phyloP scores from a whole-genome alignment of 2,113 vertebrate species.

The Psilopsiagon aurifrons region DNA sequence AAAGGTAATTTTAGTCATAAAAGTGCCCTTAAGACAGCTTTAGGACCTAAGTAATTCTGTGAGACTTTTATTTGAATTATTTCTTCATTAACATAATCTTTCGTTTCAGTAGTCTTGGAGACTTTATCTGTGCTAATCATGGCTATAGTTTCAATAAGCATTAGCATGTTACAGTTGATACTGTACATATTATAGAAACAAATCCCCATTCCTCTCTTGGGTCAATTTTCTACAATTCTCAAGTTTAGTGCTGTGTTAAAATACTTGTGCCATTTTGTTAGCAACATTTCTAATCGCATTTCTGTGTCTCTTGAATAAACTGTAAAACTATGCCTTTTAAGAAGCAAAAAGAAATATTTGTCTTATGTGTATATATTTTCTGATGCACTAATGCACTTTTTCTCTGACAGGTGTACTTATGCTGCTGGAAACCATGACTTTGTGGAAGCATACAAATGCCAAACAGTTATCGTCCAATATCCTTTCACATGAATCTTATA shows the following conservation, averaged over 20 bases:
- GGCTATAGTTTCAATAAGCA: neutral
- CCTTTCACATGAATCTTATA: slow-evolving; percentile 70
- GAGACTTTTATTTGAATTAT: neutral
- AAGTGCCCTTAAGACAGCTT: neutral
- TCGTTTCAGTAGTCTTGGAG: neutral
- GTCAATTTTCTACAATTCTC: neutral
- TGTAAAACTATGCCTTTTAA: neutral
- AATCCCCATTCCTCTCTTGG: neutral
- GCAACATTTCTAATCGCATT: neutral
- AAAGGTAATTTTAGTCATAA: neutral
- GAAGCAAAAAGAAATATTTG: neutral
- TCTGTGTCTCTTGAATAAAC: neutral
- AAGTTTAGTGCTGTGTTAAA: neutral
- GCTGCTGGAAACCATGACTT: slow-evolving; percentile 96
- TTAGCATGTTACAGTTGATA: neutral
- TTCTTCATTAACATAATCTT: neutral
- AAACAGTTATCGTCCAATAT: slow-evolving; percentile 98
- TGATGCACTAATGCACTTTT: neutral
- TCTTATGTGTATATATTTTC: neutral
- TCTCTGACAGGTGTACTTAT: slow-evolving; percentile 85
- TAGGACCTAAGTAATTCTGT: neutral
- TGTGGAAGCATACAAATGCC: slow-evolving; percentile 95
- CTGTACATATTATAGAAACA: neutral
- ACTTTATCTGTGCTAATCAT: neutral
- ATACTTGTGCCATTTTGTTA: neutral